phyloP scores from a whole-genome alignment of 2,888 invertebrate genomes.

The Chloroclysta siterata region DNA sequence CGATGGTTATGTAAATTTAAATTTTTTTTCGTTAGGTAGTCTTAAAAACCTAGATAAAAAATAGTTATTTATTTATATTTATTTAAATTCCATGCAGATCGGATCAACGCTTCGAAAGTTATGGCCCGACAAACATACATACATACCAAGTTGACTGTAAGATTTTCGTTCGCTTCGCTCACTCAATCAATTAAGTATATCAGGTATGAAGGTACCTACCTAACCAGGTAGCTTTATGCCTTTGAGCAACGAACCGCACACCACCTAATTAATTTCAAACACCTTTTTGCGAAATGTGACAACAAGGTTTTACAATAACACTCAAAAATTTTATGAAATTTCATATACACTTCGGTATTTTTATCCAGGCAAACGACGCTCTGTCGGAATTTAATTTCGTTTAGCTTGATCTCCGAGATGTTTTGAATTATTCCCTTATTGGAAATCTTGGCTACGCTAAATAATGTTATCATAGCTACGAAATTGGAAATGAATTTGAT shows the following conservation, averaged over 20 bases:
- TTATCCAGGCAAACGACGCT: slow-evolving; percentile 44
- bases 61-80: too few species aligned
- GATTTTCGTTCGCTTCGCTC: too few species aligned
- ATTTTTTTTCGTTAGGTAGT: too few species aligned
- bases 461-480: slow-evolving; percentile 34
- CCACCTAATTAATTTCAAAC: background rate
- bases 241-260: background rate
- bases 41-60: too few species aligned
- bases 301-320: slow-evolving; percentile 34
- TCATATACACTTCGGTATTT: slow-evolving; percentile 48
- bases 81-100: too few species aligned
- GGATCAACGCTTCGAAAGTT: too few species aligned
- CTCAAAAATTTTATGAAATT: slow-evolving; percentile 52
- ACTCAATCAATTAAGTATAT: too few species aligned
- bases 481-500: slow-evolving; percentile 24
- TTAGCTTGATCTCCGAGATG: slow-evolving; percentile 52
- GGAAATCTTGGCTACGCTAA: slow-evolving; percentile 43
- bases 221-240: background rate
- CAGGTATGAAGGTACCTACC: too few species aligned
- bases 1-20: too few species aligned
- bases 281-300: slow-evolving; percentile 1
- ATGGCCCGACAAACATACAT: too few species aligned
- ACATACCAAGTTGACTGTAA: too few species aligned
- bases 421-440: slow-evolving; percentile 56
- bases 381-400: slow-evolving; percentile 59